Base-by-base conservation (phyloP, 2,888 invertebrate genomes). In the Eilema depressum region DNA sequence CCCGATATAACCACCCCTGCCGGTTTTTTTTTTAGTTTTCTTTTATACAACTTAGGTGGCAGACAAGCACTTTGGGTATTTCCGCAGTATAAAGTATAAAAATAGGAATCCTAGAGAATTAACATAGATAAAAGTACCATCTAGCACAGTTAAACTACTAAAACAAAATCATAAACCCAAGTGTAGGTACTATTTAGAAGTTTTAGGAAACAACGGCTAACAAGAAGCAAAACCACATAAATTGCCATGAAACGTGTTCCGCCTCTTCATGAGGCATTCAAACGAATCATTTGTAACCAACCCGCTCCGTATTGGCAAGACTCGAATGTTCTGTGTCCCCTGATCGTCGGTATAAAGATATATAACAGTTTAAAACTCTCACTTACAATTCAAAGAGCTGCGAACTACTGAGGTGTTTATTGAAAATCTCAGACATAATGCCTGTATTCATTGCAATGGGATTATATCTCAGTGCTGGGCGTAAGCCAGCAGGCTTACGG, bases 401-500 rank as follows among this genome's bases (percentile, higher is more conserved):
- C 37, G 12, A 26, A 37, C 12, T 14, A 37, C n/a, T 10, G 53
- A 53, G 63, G 1, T 66, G 59, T 59, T 59, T 66, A 20, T 23
- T 41, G 59, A 41, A 66, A 59, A 66, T 59, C 59, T 66, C 12
- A 26, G 66, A n/a, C 25, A 26, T n/a, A 41, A 59, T 66, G 25
- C 14, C 37, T 17, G 26, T 26, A 37, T 60, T 59, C 41, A 66
- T 66, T 66, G 57, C 41, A 66, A 66, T 26, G 28, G 26, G 59
- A 66, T 66, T 66, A 66, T 66, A 26, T 37, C 23, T 8, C 41
- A 26, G 25, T 14, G 28, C 59, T 60, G 41, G 33, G 12, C 41
- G 33, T 41, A 66, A 66, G 66, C 66, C 59, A 23, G 11, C n/a
- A 28, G 66, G 59, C 66, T 66, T 66, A 41, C 12, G 33, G 7